These are phyloP conservation scores for Eptatretus atami DNA, from an alignment of 2,797 vertebrate genomes.

Conservation along the genomic window DNA sequence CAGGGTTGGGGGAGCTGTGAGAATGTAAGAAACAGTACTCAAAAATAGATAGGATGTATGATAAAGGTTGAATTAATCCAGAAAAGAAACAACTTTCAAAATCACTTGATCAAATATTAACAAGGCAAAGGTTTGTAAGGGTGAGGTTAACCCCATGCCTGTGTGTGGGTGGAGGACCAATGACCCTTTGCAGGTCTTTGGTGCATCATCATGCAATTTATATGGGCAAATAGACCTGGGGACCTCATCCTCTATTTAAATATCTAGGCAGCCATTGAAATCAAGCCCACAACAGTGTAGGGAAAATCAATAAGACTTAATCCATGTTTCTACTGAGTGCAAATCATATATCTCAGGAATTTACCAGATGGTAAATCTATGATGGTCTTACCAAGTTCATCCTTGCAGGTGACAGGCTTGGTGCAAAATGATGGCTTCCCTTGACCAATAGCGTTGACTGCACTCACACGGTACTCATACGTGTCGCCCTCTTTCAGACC, in stretches of 20 bases:
- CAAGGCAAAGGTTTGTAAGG: too few species aligned
- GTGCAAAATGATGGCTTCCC: slow-evolving; percentile 82
- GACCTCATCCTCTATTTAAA: too few species aligned
- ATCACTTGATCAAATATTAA: too few species aligned
- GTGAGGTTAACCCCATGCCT: too few species aligned
- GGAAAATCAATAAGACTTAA: slow-evolving; percentile 10
- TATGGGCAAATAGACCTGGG: too few species aligned
- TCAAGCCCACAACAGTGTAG: slow-evolving; percentile 9
- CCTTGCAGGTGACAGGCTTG: slow-evolving; percentile 71
- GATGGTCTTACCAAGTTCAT: slow-evolving; percentile 43
- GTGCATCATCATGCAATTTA: too few species aligned
- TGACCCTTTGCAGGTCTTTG: too few species aligned
- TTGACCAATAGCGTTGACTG: slow-evolving; percentile 63
- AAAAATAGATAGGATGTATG: too few species aligned
- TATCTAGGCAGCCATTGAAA: too few species aligned
- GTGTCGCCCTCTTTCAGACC: slow-evolving; percentile 63
- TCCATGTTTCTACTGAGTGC: slow-evolving; percentile 7
- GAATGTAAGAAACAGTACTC: background rate
- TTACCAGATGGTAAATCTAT: slow-evolving; percentile 9
- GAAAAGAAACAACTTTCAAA: too few species aligned
- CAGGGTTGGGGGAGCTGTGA: slow-evolving; percentile 60
- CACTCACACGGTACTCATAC: slow-evolving; percentile 63
- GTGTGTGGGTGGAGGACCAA: too few species aligned
- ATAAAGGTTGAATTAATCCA: too few species aligned
- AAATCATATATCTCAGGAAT: background rate